Evolutionary conservation across 2,888 invertebrate genomes (phyloP).

Genomic region (Leucophenga montana): DNA sequence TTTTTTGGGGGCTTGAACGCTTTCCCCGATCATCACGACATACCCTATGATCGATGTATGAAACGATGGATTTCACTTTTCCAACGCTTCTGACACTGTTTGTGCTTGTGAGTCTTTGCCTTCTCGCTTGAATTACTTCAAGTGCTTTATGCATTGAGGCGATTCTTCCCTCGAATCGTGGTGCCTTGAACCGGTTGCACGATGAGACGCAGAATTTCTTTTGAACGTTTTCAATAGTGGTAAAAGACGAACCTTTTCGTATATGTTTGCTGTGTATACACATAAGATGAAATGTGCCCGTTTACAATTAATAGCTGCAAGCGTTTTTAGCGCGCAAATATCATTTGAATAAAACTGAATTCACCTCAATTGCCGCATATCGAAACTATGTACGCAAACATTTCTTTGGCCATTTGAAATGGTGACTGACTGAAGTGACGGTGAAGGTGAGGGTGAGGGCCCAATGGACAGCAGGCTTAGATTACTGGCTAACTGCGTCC

Average conservation of each 20-base stretch:
- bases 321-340: conserved; percentile 44
- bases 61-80: conserved; percentile 7
- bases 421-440: neutral
- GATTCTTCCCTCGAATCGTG: conserved; percentile 18
- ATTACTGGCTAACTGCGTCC: no score
- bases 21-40: no score
- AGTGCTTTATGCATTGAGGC: conserved; percentile 40
- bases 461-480: neutral
- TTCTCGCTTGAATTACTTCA: conserved; percentile 29
- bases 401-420: conserved; percentile 26
- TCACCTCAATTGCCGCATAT: conserved; percentile 46
- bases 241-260: neutral
- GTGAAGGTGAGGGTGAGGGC: conserved; percentile 1
- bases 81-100: neutral
- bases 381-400: conserved; percentile 17
- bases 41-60: no score
- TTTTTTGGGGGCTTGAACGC: neutral
- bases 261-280: neutral
- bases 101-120: neutral
- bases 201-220: conserved; percentile 14
- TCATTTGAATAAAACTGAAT: conserved; percentile 37
- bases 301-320: conserved; percentile 52
- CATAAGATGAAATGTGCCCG: conserved; percentile 45
- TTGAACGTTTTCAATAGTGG: neutral
- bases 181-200: neutral